Percentiles rank a stretch among this genome's conserved stretches.
Evolutionary conservation across 2,888 invertebrate genomes (phyloP).

Genomic region (Lacanobia oleracea): DNA sequence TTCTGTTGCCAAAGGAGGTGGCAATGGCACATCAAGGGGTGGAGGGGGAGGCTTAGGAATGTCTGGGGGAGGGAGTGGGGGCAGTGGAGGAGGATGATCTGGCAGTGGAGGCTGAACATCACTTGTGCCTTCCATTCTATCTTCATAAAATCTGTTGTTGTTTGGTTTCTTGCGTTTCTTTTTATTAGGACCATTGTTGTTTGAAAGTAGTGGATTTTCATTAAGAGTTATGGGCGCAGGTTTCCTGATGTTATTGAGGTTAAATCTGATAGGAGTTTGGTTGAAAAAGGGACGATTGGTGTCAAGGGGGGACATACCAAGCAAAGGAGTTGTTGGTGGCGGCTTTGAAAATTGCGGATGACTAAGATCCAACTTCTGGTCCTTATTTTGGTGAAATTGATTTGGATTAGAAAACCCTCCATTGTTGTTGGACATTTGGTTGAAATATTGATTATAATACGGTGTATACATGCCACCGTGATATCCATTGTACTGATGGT

Average conservation of each 20-base stretch:
- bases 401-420: slow-evolving; percentile 75
- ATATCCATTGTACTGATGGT: slow-evolving; percentile 84
- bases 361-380: slow-evolving; percentile 74
- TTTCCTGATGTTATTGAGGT: slow-evolving; percentile 84
- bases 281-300: slow-evolving; percentile 85
- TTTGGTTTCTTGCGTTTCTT: slow-evolving; percentile 94
- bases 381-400: slow-evolving; percentile 81
- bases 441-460: slow-evolving; percentile 88
- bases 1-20: slow-evolving; percentile 86
- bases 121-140: slow-evolving; percentile 56
- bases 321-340: slow-evolving; percentile 79
- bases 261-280: slow-evolving; percentile 87
- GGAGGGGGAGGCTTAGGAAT: slow-evolving; percentile 80
- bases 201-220: slow-evolving; percentile 84
- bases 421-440: slow-evolving; percentile 83
- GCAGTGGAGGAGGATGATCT: slow-evolving; percentile 89
- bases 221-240: slow-evolving; percentile 81
- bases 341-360: slow-evolving; percentile 81
- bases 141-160: slow-evolving; percentile 89
- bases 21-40: slow-evolving; percentile 82
- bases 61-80: slow-evolving; percentile 89
- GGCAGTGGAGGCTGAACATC: slow-evolving; percentile 88
- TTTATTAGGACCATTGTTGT: slow-evolving; percentile 92
- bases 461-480: slow-evolving; percentile 86
- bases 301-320: slow-evolving; percentile 87